These are phyloP conservation scores for Macropus fuliginosus DNA, from an alignment of 2,797 vertebrate genomes.

Conservation along the genomic window DNA sequence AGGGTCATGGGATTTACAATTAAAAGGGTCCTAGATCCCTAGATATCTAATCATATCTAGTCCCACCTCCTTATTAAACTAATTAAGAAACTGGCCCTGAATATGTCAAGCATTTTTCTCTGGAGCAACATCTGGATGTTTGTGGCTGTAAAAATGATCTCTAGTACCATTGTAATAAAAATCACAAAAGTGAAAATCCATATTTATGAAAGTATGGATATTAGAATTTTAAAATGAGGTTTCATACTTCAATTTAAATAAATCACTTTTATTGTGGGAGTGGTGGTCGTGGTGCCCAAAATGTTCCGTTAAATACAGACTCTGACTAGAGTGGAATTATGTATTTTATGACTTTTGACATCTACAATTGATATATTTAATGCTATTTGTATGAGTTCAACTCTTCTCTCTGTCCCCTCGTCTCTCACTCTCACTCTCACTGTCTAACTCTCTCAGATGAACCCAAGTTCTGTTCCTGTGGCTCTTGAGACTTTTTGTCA, in stretches of 20 bases:
- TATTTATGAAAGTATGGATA: not conserved
- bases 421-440: too few species aligned
- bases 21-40: not conserved
- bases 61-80: not conserved
- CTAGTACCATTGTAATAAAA: not conserved
- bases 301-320: not conserved
- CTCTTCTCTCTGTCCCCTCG: not conserved
- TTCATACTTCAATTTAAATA: not conserved
- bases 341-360: not conserved
- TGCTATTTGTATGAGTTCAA: not conserved
- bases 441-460: not conserved
- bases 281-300: not conserved
- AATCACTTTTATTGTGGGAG: not conserved
- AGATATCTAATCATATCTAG: not conserved
- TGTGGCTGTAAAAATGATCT: not conserved
- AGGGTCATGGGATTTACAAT: not conserved
- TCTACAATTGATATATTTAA: not conserved
- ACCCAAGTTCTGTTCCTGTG: not conserved
- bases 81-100: not conserved
- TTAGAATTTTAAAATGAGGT: not conserved
- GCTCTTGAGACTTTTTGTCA: not conserved
- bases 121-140: not conserved
- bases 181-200: not conserved
- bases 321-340: not conserved
- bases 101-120: not conserved